Base-by-base conservation (phyloP, 2,797 vertebrate species). In the Silurus lanzhouensis region DNA sequence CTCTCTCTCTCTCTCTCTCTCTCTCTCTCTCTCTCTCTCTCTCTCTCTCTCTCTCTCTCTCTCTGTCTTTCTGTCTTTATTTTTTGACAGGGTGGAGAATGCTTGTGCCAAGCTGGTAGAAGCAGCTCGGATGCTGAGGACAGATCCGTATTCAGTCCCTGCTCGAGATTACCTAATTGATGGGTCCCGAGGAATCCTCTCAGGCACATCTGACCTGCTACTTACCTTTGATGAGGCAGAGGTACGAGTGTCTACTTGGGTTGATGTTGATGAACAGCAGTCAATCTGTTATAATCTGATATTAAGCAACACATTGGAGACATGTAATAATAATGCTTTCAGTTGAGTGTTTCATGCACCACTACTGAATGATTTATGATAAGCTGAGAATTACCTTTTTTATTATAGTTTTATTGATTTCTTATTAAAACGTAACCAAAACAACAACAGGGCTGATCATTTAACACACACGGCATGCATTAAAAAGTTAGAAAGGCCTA, bases 211-310 rank as follows among this genome's bases (percentile, higher is more conserved):
- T 3, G 98, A 99, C 92, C 93, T 99, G 75, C 97, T 99, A 19
- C 96, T 99, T 83, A 99, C 98, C 14, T 99, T 99, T 0, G 98
- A 99, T 83, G 98, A 99, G 91, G 98, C 98, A 0, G 98, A 99
- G 97, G 98, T 99, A 94, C 1, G 44, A 55, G 48, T 67, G 13
- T 58, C 17, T 25, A 22, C n/a, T 25, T 19, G 25, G 8, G 27
- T 82, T 81, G 2, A 52, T 66, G 80, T 20, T 70, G 48, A 55
- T 68, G 25, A 81, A 77, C 55, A 77, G 74, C 15, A 31, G 27
- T 31, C 52, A 27, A 9, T 12, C 4, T 38, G 1, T 31, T 20
- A 31, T 77, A 77, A 77, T 31, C 15, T 81, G 5, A 14, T 81
- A 52, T 52, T 25, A 19, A 27, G 44, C 15, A 27, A 81, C 6